Evolutionary conservation across 2,888 invertebrate genomes (phyloP), one percentile per base, ranked within the genome.

Genomic region (Adelognathus sp.): DNA sequence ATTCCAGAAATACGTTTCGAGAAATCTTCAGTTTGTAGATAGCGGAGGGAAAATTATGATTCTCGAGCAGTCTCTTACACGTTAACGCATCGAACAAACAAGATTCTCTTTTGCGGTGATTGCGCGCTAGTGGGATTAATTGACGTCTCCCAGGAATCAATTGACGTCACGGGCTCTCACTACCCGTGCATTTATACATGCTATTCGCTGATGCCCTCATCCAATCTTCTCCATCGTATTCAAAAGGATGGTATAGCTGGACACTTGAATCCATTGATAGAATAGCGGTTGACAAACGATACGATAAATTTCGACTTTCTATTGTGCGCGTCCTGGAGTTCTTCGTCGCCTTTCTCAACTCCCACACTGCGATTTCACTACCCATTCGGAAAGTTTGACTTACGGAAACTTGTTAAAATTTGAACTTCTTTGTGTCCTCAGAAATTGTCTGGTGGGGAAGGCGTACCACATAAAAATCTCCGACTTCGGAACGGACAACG

Each of bases 381-480:
- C n/a, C n/a, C n/a, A n/a, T n/a, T n/a, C n/a, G n/a, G n/a, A n/a
- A n/a, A n/a, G n/a, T n/a, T n/a, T n/a, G n/a, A n/a, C n/a, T n/a
- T n/a, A n/a, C n/a, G n/a, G n/a, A n/a, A n/a, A n/a, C n/a, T n/a
- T n/a, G n/a, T n/a, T n/a, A n/a, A n/a, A n/a, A n/a, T n/a, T n/a
- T n/a, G n/a, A n/a, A n/a, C n/a, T 27, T 9, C 67, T 21, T 73
- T 66, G 9, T 79, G 63, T 76, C 90, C 92, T 7, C 92, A 95
- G 97, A 84, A 98, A 98, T 91, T 97, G 97, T 89, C 92, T 98
- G 77, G 95, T 98, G 75, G 97, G 97, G 81, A 95, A 95, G 88
- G 95, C 95, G 82, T 96, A 95, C 91, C 95, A 95, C 86, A 94
- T 97, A 80, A 97, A 97, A 92, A 95, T 97, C 84, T 95, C 95